Conservation (phyloP, 2,888 invertebrate species). For the Theretra japonica region DNA sequence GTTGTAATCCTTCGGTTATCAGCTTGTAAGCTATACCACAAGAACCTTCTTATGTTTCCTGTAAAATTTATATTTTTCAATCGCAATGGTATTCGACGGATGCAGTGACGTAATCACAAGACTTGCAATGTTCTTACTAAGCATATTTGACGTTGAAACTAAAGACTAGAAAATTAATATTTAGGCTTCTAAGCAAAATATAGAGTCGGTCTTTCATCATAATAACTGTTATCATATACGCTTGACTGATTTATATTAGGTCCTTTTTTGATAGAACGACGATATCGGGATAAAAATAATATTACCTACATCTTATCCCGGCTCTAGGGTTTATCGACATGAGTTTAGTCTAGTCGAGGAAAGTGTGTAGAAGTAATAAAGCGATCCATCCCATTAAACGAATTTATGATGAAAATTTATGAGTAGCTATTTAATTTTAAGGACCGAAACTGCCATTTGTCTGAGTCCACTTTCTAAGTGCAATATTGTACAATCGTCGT, state of each 20-base stretch:
- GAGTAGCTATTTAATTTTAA: not conserved
- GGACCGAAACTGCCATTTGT: too few species aligned
- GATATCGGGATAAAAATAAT: slow-evolving; percentile 14
- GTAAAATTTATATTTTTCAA: too few species aligned
- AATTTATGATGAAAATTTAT: not conserved
- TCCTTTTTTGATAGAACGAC: slow-evolving; percentile 13
- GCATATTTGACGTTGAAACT: not conserved
- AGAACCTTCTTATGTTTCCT: too few species aligned
- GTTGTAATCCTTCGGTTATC: too few species aligned
- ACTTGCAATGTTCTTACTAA: not conserved
- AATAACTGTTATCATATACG: slow-evolving; percentile 9
- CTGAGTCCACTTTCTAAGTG: too few species aligned
- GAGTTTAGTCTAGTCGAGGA: not conserved
- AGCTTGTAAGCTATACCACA: too few species aligned
- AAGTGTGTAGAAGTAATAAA: not conserved
- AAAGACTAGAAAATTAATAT: not conserved
- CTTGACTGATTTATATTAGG: slow-evolving; percentile 12
- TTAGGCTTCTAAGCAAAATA: not conserved
- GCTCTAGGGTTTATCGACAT: not conserved
- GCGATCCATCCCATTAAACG: slow-evolving; percentile 2
- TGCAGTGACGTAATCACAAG: too few species aligned
- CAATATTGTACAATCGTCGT: not conserved
- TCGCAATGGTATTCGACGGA: too few species aligned
- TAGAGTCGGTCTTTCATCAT: slow-evolving; percentile 3
- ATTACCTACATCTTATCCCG: not conserved